Percentiles rank a stretch among this genome's conserved stretches.
phyloP scores from a whole-genome alignment of 2,797 vertebrate genomes.

The Enteromius thamalakanensis region DNA sequence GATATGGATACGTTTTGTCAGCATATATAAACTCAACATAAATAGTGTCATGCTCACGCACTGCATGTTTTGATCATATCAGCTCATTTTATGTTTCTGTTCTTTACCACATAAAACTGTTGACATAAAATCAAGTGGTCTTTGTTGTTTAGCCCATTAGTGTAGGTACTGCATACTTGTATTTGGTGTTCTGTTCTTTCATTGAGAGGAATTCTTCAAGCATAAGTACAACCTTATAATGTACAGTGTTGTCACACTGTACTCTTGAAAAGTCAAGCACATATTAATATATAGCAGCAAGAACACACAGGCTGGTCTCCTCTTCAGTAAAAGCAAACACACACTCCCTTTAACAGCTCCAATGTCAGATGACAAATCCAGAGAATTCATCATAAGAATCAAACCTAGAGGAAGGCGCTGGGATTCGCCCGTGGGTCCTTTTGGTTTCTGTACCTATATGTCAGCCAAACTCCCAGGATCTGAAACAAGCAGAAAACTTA shows the following conservation, averaged over 20 bases:
- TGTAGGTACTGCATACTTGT: constrained; percentile 29
- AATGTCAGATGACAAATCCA: constrained; percentile 35
- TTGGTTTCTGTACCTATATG: constrained; percentile 94
- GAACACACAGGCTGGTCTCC: constrained; percentile 48
- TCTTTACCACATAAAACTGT: not conserved
- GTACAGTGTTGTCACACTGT: constrained; percentile 36
- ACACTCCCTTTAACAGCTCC: constrained; percentile 46
- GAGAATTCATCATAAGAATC: constrained; percentile 3
- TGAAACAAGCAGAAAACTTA: constrained; percentile 63
- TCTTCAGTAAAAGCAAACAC: constrained; percentile 50
- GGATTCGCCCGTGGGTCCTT: constrained; percentile 95
- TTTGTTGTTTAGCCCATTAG: constrained; percentile 43
- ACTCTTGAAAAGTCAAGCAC: constrained; percentile 51
- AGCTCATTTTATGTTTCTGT: constrained; percentile 16
- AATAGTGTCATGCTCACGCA: constrained; percentile 18
- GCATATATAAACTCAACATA: constrained; percentile 18
- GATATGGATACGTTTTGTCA: not conserved
- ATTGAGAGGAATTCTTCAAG: constrained; percentile 24
- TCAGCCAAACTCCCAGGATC: constrained; percentile 95
- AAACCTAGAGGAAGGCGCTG: constrained; percentile 89
- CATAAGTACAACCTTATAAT: constrained; percentile 21
- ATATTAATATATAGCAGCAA: constrained; percentile 52
- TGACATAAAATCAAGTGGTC: not conserved
- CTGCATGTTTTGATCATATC: constrained; percentile 16
- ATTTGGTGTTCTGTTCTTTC: constrained; percentile 34